Percentiles rank a stretch among this genome's conserved stretches.
Evolutionary conservation across 2,888 invertebrate genomes (phyloP).

Genomic region (Arge pagana): DNA sequence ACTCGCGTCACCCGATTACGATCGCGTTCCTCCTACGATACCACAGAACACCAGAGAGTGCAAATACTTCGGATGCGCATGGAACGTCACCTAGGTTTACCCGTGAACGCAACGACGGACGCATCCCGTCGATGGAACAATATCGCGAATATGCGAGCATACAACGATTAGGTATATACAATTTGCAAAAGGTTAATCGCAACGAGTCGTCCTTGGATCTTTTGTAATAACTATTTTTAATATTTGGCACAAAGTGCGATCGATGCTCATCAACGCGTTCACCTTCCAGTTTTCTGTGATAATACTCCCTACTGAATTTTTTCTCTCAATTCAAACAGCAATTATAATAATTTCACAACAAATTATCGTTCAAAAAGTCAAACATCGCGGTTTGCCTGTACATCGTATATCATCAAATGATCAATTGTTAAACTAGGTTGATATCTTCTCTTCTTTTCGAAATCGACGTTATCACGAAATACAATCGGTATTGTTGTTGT

Average conservation of each 20-base stretch:
- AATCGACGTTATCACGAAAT: conserved; percentile 18
- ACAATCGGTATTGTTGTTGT: conserved; percentile 32
- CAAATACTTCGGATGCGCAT: conserved; percentile 16
- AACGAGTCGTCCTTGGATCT: neutral
- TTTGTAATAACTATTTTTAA: conserved; percentile 2
- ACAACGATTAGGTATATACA: neutral
- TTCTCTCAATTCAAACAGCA: conserved; percentile 35
- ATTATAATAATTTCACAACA: conserved; percentile 33
- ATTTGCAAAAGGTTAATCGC: neutral
- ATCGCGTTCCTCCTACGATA: conserved; percentile 14
- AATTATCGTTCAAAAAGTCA: conserved; percentile 27
- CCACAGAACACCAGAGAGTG: conserved; percentile 18
- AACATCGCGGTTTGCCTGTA: conserved; percentile 38
- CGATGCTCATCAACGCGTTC: conserved; percentile 15
- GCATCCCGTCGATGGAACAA: neutral
- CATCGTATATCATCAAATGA: conserved; percentile 36
- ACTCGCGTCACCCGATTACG: neutral
- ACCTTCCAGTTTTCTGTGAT: conserved; percentile 21
- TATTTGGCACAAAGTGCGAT: conserved; percentile 21
- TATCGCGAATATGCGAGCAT: neutral
- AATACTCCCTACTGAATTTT: conserved; percentile 18
- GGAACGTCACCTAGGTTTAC: conserved; percentile 12
- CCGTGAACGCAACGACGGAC: neutral
- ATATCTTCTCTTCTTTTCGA: conserved; percentile 25
- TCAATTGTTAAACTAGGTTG: conserved; percentile 37